Percentiles rank a stretch among this genome's conserved stretches.
These are phyloP conservation scores for Castor canadensis DNA, from an alignment of 2,113 vertebrate species.

Conservation along the genomic window DNA sequence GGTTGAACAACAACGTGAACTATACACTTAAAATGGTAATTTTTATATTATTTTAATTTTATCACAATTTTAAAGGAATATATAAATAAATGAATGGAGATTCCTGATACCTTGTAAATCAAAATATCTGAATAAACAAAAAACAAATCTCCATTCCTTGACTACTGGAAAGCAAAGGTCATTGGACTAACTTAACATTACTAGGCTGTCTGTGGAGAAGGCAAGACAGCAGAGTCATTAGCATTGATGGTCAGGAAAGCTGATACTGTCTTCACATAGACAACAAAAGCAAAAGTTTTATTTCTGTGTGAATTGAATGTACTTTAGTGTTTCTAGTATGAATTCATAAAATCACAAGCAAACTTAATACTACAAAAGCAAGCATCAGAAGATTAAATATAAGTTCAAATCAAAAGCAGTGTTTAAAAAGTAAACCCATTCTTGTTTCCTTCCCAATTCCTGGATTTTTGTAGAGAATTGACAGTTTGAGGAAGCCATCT, in stretches of 20 bases:
- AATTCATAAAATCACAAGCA: neutral
- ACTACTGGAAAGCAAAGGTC: neutral
- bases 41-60: neutral
- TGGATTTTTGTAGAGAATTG: neutral
- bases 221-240: neutral
- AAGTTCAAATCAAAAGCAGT: neutral
- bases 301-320: neutral
- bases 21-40: neutral
- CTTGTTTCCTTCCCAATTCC: neutral
- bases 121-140: neutral
- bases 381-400: neutral
- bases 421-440: neutral
- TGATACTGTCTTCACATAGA: neutral
- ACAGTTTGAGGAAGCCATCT: neutral
- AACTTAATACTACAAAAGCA: neutral
- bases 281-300: neutral
- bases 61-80: neutral
- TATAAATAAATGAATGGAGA: neutral
- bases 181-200: neutral
- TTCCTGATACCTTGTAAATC: neutral
- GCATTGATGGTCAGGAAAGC: neutral
- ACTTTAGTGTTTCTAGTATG: neutral
- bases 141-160: neutral
- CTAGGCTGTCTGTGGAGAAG: neutral
- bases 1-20: neutral